Base-by-base conservation (phyloP, 2,888 invertebrate species). In the Lepidochitona cinerea region DNA sequence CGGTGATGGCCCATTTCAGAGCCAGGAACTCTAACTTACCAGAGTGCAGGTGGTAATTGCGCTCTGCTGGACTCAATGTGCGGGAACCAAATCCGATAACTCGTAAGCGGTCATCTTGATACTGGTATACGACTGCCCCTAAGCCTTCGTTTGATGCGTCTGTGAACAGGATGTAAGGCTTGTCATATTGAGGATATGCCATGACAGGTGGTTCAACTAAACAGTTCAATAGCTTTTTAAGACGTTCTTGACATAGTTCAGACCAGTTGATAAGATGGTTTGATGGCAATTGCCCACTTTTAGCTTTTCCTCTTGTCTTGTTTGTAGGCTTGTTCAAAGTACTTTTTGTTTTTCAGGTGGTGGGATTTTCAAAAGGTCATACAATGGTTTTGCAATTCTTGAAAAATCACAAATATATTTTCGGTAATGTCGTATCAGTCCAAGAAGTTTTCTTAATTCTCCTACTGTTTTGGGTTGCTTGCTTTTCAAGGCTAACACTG, bases 121-220 rank as follows among this genome's bases (percentile, higher is more conserved):
- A 36, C 49, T 79, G 76, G 68, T 78, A 79, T 32, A 79, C 33
- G 7, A 77, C 74, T 32, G 74, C 77, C 32, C 75, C 79, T 1
- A 78, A 64, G 12, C 75, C 75, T n/a, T 54, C 14, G 14, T 33
- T 18, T 54, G 65, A 53, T 0, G 72, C 72, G 54, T 80, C 79
- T 12, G 68, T 73, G 53, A 74, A 68, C 6, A 80, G 26, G 5
- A 70, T 67, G 41, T 74, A 80, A 36, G 79, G 73, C 3, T 52
- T 52, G n/a, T 26, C 32, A 37, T 37, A 71, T 65, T 78, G 72
- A 7, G 76, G 66, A 37, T 65, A 76, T 14, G 70, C 70, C 14
- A 79, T 73, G 14, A 78, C 49, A 12, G 79, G 73, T 14, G 75
- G 59, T 29, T 26, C n/a, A 6, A 49, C 66, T 3, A 73, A 68